Percentiles rank a stretch among this genome's conserved stretches.
phyloP scores from a whole-genome alignment of 1,140 invertebrate species.

The Steinernema khuongi region DNA sequence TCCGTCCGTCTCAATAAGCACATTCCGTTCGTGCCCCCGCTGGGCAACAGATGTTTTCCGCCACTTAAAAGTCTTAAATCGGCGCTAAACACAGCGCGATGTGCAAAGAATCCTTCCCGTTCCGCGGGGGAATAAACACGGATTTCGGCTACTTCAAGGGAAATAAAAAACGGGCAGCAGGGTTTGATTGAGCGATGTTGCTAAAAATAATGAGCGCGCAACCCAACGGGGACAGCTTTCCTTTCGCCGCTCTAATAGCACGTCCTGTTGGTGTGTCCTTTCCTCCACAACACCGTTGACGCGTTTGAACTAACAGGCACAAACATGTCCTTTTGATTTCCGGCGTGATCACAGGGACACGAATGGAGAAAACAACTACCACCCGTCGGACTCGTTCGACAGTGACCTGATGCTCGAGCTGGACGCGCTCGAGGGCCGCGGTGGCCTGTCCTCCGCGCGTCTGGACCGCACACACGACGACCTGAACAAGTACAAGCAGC shows the following conservation, averaged over 20 bases:
- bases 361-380: constrained; percentile 49
- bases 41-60: too few species aligned
- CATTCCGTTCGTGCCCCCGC: too few species aligned
- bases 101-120: too few species aligned
- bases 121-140: too few species aligned
- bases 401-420: constrained; percentile 45
- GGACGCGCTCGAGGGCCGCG: constrained; percentile 26
- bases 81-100: too few species aligned
- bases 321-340: constrained; percentile 19
- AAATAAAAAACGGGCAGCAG: too few species aligned
- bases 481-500: constrained; percentile 52
- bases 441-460: constrained; percentile 41
- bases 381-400: constrained; percentile 46
- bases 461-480: constrained; percentile 58
- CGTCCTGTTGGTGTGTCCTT: not conserved
- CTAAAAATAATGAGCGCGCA: too few species aligned
- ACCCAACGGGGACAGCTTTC: too few species aligned
- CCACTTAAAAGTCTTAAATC: too few species aligned
- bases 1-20: not conserved
- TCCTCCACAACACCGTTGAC: not conserved
- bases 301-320: constrained; percentile 1
- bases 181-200: too few species aligned
- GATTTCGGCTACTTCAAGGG: too few species aligned
- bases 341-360: constrained; percentile 48
- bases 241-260: too few species aligned